Evolutionary conservation across 2,113 vertebrate genomes (phyloP), one percentile per base, ranked within the genome.

Genomic region (Amphiprion ocellaris): DNA sequence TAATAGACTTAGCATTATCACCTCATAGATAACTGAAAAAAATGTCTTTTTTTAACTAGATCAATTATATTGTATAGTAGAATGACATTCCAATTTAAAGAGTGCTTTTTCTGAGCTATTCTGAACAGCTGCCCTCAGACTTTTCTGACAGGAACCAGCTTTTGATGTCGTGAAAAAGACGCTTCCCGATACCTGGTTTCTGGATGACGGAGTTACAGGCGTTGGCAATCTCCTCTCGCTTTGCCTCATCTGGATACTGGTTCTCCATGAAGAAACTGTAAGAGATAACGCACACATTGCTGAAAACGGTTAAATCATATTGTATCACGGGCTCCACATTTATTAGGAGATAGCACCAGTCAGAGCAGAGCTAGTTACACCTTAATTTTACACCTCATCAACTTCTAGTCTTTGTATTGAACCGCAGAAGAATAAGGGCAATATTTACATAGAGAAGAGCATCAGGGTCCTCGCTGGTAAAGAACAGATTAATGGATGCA

Each of bases 141-240:
- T 15, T 11, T 49, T 15, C 15, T 11, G 17, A 53, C 30, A 60
- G 21, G 4, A 59, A 5, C 46, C 10, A 5, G 33, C 16, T 6
- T 19, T 37, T 3, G 2, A 19, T 2, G 1, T 11, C 19, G 17
- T 21, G 5, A 17, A 2, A 47, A 4, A 21, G 16, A 24, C 4
- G 41, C 15, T 16, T 21, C 17, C 5, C n/a, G 49, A 2, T 81
- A 95, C 95, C 95, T 88, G 95, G 95, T 89, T 96, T 96, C 83
- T 96, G 95, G 75, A 96, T 96, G 87, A 96, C 95, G 3, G 94
- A 93, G 84, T 96, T 96, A 54, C 95, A 96, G 80, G 95, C 92
- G 15, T 93, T 94, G 74, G 95, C 95, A 2, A 96, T 96, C 92
- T 96, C 95, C 82, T 96, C 95, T 11, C 95, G 85, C 88, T 94